Evolutionary conservation across 2,797 vertebrate species (phyloP), one percentile per base, ranked within the genome.

Genomic region (Craterocephalus amniculus): DNA sequence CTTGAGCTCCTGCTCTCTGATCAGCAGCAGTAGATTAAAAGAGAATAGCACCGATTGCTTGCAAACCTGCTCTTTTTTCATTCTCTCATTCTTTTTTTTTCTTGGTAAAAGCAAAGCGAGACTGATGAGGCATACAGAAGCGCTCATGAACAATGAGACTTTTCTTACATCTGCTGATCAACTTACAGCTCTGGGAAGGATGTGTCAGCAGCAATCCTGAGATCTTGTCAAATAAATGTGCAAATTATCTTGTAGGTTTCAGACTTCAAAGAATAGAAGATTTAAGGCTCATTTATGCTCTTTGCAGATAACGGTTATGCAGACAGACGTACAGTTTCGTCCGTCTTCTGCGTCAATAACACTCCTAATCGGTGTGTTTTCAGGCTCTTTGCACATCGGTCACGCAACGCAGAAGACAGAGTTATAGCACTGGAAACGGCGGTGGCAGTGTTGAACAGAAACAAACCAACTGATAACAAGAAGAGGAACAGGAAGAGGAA

Each of bases 11-110:
- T 72, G 31, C 63, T 63, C 61, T 52, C 55, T 68, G 80, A 85
- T 86, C 79, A 83, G 16, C 76, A 73, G 26, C 43, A 43, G 20
- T 70, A 80, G 45, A 79, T 83, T 70, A 69, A 83, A 84, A 67
- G 61, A 64, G 64, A 76, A 62, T 0, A 52, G 38, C 69, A 57
- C 1, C 62, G 55, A 81, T 18, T 57, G 79, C 70, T 49, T 55
- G 31, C 32, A 68, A 48, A 72, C 55, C 4, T 32, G 38, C 73
- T 58, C 0, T 20, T 36, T 36, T 10, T 36, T 36, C 35, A 10
- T 38, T 14, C 36, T 14, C 16, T 16, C 12, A 38, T 38, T 18
- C 31, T 36, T 67, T 27, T 38, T 11, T 40, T 24, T 32, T 45
- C 64, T 38, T 61, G 29, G 31, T 24, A 22, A 32, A 48, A 22